Evolutionary conservation across 1,140 invertebrate genomes (phyloP).

Genomic region (Formica selysi): DNA sequence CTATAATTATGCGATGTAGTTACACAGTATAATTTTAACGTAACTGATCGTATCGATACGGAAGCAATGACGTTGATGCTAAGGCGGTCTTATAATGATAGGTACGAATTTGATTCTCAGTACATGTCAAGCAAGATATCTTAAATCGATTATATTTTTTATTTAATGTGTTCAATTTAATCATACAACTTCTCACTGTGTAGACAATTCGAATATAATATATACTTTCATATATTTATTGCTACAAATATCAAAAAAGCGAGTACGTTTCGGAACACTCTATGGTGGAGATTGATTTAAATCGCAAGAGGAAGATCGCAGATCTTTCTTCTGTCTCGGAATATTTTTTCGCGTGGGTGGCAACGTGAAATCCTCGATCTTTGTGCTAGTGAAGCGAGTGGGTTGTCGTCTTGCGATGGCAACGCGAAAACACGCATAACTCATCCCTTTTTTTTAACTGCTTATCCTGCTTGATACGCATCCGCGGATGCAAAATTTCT

Average conservation of each 20-base stretch:
- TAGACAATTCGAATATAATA: not conserved
- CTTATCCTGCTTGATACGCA: conserved; percentile 11
- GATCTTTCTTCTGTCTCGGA: not conserved
- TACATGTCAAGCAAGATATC: not conserved
- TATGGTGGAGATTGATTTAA: not conserved
- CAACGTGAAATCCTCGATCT: conserved; percentile 38
- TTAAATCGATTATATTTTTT: conserved; percentile 5
- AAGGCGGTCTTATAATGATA: conserved; percentile 23
- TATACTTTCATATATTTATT: not conserved
- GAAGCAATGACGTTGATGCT: conserved; percentile 17
- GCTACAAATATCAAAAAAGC: not conserved
- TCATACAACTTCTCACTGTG: not conserved
- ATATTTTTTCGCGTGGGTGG: conserved; percentile 38
- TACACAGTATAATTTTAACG: not conserved
- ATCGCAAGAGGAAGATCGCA: not conserved
- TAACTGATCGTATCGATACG: conserved; percentile 19
- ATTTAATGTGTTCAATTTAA: conserved; percentile 3
- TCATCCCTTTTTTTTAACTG: conserved; percentile 46
- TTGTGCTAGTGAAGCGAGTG: conserved; percentile 3
- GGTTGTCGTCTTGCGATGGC: conserved; percentile 5
- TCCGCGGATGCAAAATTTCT: conserved; percentile 17
- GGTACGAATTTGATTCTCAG: conserved; percentile 25
- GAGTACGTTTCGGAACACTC: not conserved
- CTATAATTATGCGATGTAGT: conserved; percentile 51
- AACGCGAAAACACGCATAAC: conserved; percentile 68